Conservation (phyloP, 2,797 vertebrate genomes). For the Hoplostethus atlanticus region DNA sequence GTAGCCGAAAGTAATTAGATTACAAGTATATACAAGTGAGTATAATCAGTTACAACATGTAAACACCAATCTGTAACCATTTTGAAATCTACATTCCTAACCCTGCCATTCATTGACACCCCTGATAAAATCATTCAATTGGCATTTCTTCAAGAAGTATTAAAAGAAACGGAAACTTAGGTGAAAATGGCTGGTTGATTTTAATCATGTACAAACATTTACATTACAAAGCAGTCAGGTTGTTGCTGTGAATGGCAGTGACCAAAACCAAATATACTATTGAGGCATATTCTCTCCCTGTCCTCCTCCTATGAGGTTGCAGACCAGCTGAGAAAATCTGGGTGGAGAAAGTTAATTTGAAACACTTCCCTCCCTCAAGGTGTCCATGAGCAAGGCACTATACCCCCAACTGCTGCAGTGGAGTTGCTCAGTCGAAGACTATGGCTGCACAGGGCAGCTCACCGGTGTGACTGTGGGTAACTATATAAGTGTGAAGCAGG, state of each 20-base stretch:
- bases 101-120: neutral
- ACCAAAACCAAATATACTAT: slow-evolving; percentile 1
- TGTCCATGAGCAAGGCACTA: slow-evolving; percentile 11
- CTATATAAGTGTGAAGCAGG: too few species aligned
- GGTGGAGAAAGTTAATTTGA: neutral
- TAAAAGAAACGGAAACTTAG: neutral
- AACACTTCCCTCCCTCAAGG: neutral
- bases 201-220: too few species aligned
- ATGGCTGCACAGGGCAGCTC: neutral
- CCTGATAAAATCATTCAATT: too few species aligned
- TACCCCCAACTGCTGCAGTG: neutral
- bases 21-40: neutral
- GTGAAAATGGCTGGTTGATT: too few species aligned
- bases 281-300: neutral
- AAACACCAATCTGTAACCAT: slow-evolving; percentile 2
- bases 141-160: too few species aligned
- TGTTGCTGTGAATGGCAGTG: slow-evolving; percentile 3
- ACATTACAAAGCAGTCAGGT: slow-evolving; percentile 20
- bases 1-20: slow-evolving; percentile 12
- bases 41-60: neutral
- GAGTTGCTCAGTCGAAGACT: neutral
- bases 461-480: too few species aligned
- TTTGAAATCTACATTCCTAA: neutral
- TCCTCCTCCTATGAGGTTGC: too few species aligned
- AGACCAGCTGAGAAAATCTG: too few species aligned